Percentiles rank a stretch among this genome's conserved stretches.
Evolutionary conservation across 2,888 invertebrate genomes (phyloP).

Genomic region (Reticulitermes lucifugus): DNA sequence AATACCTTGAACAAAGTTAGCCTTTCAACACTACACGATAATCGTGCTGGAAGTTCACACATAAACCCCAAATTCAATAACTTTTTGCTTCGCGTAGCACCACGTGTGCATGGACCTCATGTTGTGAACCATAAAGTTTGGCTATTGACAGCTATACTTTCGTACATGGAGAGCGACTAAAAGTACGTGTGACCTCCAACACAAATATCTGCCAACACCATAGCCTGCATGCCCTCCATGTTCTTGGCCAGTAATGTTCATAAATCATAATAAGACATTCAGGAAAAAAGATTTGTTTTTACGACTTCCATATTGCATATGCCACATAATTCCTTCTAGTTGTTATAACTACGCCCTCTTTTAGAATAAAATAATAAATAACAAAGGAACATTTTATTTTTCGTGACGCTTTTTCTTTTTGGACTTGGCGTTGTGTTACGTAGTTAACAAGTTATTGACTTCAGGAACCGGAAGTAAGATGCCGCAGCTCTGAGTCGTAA

Average conservation of each 20-base stretch:
- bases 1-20: too few species aligned
- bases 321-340: background rate
- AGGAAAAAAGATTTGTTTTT: background rate
- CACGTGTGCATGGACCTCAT: too few species aligned
- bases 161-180: too few species aligned
- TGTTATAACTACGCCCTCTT: background rate
- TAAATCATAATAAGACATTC: background rate
- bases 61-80: too few species aligned
- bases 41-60: too few species aligned
- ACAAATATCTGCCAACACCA: too few species aligned
- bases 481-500: background rate
- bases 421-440: background rate
- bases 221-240: too few species aligned
- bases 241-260: background rate
- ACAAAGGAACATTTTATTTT: background rate
- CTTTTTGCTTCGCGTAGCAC: too few species aligned
- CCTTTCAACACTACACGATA: too few species aligned
- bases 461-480: background rate
- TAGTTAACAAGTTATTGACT: background rate
- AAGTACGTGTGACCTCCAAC: too few species aligned
- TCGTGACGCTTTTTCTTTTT: background rate
- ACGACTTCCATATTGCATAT: background rate
- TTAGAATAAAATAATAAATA: background rate
- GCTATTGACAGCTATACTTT: too few species aligned
- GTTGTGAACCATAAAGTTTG: too few species aligned